phyloP scores from a whole-genome alignment of 2,888 invertebrate genomes.

The Celastrina argiolus region DNA sequence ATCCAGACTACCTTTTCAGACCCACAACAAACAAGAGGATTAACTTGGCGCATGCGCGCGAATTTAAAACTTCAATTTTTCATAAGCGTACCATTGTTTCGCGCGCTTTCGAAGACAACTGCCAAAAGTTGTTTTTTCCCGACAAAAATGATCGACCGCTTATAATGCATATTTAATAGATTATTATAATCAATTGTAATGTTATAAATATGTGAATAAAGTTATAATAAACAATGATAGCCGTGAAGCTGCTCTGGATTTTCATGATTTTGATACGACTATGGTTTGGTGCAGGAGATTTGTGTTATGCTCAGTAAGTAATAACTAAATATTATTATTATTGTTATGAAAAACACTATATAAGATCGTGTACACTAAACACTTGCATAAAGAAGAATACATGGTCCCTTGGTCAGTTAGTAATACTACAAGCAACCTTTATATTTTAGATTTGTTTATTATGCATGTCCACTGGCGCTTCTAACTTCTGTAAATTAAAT shows the following conservation, averaged over 20 bases:
- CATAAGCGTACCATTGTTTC: constrained; percentile 51
- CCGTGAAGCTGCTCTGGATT: constrained; percentile 56
- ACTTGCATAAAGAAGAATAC: too few species aligned
- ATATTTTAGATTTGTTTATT: too few species aligned
- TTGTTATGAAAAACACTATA: too few species aligned
- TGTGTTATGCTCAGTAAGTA: constrained; percentile 75
- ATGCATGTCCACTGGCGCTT: too few species aligned
- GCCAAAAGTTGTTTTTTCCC: constrained; percentile 41
- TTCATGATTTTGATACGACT: constrained; percentile 58
- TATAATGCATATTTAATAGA: constrained; percentile 28
- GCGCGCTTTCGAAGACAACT: constrained; percentile 53
- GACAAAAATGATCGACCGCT: constrained; percentile 25
- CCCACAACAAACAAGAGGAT: constrained; percentile 1
- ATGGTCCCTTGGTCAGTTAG: too few species aligned
- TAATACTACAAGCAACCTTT: too few species aligned
- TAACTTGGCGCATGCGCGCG: constrained; percentile 34
- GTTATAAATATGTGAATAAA: constrained; percentile 29
- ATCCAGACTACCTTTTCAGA: not conserved
- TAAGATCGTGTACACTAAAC: too few species aligned
- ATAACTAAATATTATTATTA: not conserved
- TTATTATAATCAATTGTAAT: constrained; percentile 25
- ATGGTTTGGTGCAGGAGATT: constrained; percentile 66
- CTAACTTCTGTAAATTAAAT: too few species aligned
- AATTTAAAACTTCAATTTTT: constrained; percentile 37
- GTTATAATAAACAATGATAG: constrained; percentile 50